Conservation (phyloP, 2,888 invertebrate genomes). For the Aleiodes alternator region DNA sequence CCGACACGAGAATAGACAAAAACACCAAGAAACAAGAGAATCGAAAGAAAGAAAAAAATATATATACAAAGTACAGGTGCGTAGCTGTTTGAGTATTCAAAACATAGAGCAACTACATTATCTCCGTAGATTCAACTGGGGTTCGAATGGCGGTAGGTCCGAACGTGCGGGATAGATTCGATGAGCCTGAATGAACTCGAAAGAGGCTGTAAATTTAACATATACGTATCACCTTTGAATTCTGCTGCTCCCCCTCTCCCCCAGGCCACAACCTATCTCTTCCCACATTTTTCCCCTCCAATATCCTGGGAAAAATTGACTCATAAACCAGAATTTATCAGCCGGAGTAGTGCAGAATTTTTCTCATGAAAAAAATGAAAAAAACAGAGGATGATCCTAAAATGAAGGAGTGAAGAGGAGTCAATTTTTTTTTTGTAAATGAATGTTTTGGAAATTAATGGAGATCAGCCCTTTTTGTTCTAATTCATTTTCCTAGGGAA, state of each 20-base stretch:
- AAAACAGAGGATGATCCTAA: too few species aligned
- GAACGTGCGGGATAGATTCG: constrained; percentile 41
- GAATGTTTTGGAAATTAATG: too few species aligned
- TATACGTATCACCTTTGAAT: constrained; percentile 28
- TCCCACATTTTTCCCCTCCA: neutral
- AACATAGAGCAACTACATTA: constrained; percentile 31
- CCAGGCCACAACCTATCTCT: neutral
- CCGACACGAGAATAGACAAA: neutral
- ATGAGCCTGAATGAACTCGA: constrained; percentile 37
- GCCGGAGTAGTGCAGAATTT: neutral
- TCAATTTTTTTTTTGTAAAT: too few species aligned
- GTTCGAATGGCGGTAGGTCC: constrained; percentile 17
- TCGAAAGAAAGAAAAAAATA: neutral
- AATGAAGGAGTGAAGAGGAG: too few species aligned
- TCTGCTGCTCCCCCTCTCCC: neutral
- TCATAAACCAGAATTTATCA: constrained; percentile 1
- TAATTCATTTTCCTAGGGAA: too few species aligned
- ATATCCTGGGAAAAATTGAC: neutral
- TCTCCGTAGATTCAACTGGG: constrained; percentile 13
- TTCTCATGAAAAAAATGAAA: too few species aligned
- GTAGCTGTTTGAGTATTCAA: constrained; percentile 38
- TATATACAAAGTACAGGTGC: neutral
- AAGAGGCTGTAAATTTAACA: constrained; percentile 23
- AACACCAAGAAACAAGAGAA: neutral
- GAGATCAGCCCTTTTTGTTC: too few species aligned